Conservation (phyloP, 1,140 invertebrate species). For the Drosophila navojoa region DNA sequence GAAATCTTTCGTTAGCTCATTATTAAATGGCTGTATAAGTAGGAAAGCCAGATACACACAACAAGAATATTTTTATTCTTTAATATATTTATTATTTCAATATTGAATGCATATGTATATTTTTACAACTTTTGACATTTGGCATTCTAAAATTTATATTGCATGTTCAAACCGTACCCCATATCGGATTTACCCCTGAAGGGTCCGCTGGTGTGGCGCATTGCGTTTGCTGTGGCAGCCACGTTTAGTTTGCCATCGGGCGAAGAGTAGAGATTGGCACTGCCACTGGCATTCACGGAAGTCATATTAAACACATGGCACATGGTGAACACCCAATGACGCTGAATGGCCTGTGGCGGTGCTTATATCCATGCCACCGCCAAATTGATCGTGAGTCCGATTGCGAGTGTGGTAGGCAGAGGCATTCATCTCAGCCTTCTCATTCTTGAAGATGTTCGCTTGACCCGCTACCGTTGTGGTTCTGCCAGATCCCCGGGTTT, state of each 20-base stretch:
- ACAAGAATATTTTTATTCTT: background rate
- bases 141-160: conserved; percentile 51
- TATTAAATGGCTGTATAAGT: too few species aligned
- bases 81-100: too few species aligned
- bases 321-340: conserved; percentile 44
- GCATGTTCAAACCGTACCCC: conserved; percentile 47
- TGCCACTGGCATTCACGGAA: conserved; percentile 47
- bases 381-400: conserved; percentile 52
- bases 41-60: too few species aligned
- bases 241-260: conserved; percentile 57
- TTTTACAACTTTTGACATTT: too few species aligned
- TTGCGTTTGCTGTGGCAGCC: conserved; percentile 58
- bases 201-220: conserved; percentile 60
- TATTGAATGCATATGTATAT: too few species aligned
- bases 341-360: conserved; percentile 52
- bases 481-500: conserved; percentile 47
- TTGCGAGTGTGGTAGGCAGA: conserved; percentile 54
- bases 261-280: conserved; percentile 61
- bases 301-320: conserved; percentile 63
- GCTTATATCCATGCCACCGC: conserved; percentile 47
- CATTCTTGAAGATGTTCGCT: conserved; percentile 49
- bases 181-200: conserved; percentile 53
- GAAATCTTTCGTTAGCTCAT: too few species aligned
- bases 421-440: conserved; percentile 31
- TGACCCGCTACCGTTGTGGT: conserved; percentile 44